phyloP scores from a whole-genome alignment of 2,888 invertebrate genomes.

The Mycalesis mineus region DNA sequence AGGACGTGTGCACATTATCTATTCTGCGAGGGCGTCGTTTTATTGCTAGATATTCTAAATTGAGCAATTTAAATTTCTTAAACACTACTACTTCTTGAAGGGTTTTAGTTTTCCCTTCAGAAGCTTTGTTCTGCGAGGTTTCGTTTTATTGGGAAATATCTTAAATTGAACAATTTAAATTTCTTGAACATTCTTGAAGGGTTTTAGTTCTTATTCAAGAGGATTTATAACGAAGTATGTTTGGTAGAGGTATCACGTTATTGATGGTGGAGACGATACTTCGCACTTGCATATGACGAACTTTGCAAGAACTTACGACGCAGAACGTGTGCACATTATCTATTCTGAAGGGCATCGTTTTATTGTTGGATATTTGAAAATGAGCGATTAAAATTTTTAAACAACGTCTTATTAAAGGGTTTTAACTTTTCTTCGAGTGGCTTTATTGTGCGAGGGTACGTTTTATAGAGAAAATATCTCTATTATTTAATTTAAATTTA shows the following conservation, averaged over 20 bases:
- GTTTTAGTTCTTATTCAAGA: no score
- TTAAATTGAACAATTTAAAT: slow-evolving; percentile 5
- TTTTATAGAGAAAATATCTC: no score
- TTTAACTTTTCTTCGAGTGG: no score
- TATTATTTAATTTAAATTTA: no score
- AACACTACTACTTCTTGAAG: not conserved
- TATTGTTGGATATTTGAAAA: not conserved
- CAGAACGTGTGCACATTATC: slow-evolving; percentile 7
- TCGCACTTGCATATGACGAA: slow-evolving; percentile 11
- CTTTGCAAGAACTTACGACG: slow-evolving; percentile 8
- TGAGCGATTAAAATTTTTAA: not conserved
- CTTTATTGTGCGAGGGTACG: no score
- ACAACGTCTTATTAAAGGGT: no score
- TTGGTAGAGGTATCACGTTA: slow-evolving; percentile 46
- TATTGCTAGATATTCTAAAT: not conserved
- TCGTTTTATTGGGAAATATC: not conserved
- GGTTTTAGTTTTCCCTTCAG: no score
- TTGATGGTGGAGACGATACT: slow-evolving; percentile 42
- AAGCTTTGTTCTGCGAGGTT: slow-evolving; percentile 5
- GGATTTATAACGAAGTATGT: slow-evolving; percentile 31
- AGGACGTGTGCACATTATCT: slow-evolving; percentile 9
- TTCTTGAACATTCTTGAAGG: not conserved
- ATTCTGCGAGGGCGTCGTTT: slow-evolving; percentile 2
- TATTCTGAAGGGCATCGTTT: slow-evolving; percentile 3
- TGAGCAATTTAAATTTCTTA: slow-evolving; percentile 4